These are phyloP conservation scores for Heliconius melpomene DNA, from an alignment of 1,140 invertebrate genomes.

Conservation along the genomic window DNA sequence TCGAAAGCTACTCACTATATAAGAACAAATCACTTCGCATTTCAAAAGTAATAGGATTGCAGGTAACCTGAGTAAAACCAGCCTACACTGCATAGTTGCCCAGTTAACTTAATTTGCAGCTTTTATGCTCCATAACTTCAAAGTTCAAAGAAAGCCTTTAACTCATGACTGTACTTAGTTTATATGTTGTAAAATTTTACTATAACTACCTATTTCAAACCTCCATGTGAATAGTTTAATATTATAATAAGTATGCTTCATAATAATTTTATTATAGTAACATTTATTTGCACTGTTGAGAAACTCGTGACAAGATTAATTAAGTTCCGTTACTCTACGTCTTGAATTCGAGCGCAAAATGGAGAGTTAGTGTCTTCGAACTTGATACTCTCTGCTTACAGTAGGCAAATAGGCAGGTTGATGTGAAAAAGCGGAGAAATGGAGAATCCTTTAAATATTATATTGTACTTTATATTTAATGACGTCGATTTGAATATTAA, in stretches of 20 bases:
- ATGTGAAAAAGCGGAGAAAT: too few species aligned
- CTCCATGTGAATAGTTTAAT: neutral
- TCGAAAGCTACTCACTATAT: neutral
- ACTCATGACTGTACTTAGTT: slow-evolving; percentile 13
- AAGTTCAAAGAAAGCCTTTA: slow-evolving; percentile 22
- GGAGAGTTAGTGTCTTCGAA: too few species aligned
- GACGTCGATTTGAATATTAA: neutral
- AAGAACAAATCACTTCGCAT: neutral
- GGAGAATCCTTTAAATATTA: too few species aligned
- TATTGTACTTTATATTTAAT: neutral
- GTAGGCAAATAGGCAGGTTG: too few species aligned
- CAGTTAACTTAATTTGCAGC: slow-evolving; percentile 13
- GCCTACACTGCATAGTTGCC: slow-evolving; percentile 5
- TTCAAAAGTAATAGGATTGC: slow-evolving; percentile 3
- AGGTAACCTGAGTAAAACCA: neutral
- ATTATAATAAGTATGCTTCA: neutral
- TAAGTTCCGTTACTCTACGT: too few species aligned
- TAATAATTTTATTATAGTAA: neutral
- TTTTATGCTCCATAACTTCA: slow-evolving; percentile 4
- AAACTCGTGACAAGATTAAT: too few species aligned
- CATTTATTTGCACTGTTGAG: neutral
- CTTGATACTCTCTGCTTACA: too few species aligned
- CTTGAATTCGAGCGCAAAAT: too few species aligned
- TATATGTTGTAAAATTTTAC: slow-evolving; percentile 7
- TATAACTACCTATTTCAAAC: neutral